phyloP scores from a whole-genome alignment of 64 coral and sea anemone genomes.

The Pocillopora verrucosa region DNA sequence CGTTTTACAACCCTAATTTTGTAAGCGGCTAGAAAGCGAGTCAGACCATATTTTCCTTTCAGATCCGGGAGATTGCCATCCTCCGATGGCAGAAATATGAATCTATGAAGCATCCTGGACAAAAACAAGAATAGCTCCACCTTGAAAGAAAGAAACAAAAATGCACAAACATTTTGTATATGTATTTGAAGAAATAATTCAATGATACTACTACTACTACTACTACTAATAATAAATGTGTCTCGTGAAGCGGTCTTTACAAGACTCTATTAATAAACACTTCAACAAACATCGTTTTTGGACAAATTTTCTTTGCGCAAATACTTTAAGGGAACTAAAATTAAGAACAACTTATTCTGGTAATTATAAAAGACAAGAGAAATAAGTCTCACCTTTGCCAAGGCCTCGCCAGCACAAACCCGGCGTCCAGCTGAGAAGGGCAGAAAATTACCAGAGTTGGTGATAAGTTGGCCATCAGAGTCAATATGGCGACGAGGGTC shows the following conservation, averaged over 20 bases:
- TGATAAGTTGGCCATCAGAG: constrained; percentile 13
- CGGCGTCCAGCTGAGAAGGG: constrained; percentile 38
- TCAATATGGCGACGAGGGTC: constrained; percentile 41
- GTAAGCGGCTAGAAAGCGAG: constrained; percentile 25
- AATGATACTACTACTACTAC: too few species aligned
- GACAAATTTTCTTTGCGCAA: too few species aligned
- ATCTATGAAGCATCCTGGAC: constrained; percentile 54
- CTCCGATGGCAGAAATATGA: constrained; percentile 32
- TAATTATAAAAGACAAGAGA: too few species aligned
- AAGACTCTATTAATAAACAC: too few species aligned
- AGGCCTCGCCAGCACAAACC: neutral
- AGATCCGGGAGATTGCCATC: constrained; percentile 9
- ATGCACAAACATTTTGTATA: too few species aligned
- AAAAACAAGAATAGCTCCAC: constrained; percentile 47
- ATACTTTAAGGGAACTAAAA: too few species aligned
- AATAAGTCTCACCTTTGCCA: neutral
- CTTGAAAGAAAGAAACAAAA: neutral
- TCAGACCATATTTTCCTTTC: neutral
- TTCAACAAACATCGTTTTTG: too few species aligned
- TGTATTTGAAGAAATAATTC: too few species aligned
- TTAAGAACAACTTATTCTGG: too few species aligned
- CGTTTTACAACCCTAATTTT: constrained; percentile 40
- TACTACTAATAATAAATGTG: too few species aligned
- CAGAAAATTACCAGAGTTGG: constrained; percentile 14
- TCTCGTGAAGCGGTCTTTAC: too few species aligned